Conservation (phyloP, 2,888 invertebrate genomes). For the Meteorus colon region DNA sequence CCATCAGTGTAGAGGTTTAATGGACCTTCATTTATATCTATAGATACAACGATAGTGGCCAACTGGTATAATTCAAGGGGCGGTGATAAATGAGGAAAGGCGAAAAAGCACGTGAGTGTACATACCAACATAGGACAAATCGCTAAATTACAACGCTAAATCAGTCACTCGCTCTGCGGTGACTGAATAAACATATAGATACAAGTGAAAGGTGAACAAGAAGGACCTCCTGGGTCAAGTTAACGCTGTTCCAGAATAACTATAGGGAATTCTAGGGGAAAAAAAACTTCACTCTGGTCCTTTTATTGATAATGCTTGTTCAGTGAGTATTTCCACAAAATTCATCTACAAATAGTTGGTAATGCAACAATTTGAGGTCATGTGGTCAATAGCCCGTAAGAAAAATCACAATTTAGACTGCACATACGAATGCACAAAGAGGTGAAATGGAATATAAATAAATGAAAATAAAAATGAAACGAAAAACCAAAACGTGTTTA, state of each 20-base stretch:
- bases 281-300: background rate
- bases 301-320: background rate
- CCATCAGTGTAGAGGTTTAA: background rate
- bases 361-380: background rate
- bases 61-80: slow-evolving; percentile 27
- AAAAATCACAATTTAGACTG: slow-evolving; percentile 3
- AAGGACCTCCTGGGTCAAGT: background rate
- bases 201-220: no score
- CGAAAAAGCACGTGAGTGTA: slow-evolving; percentile 7
- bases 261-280: background rate
- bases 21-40: background rate
- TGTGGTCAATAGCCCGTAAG: background rate
- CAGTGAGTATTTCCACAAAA: background rate
- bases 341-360: background rate
- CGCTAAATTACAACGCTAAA: slow-evolving; percentile 25
- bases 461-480: slow-evolving; percentile 36
- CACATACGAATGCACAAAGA: slow-evolving; percentile 2
- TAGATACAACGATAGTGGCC: background rate
- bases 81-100: slow-evolving; percentile 24
- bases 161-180: slow-evolving; percentile 3
- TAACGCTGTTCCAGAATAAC: background rate
- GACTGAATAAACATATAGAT: background rate
- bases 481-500: slow-evolving; percentile 49
- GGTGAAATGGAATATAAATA: slow-evolving; percentile 13
- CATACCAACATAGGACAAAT: background rate